Conservation (phyloP, 2,113 vertebrate genomes). For the Archocentrus centrarchus region DNA sequence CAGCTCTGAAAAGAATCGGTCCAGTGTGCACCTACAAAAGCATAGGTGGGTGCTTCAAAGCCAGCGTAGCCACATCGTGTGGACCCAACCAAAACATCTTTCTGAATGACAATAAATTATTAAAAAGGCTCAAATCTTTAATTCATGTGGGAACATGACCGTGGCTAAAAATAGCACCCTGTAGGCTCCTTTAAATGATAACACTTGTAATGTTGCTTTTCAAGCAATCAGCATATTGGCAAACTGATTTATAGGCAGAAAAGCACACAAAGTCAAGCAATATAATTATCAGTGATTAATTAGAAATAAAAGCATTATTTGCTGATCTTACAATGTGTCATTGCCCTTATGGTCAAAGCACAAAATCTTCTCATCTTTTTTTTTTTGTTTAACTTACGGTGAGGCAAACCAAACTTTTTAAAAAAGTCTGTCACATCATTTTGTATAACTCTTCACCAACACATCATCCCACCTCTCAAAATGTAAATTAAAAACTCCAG, state of each 20-base stretch:
- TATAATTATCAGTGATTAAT: constrained; percentile 21
- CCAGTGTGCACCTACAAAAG: constrained; percentile 4
- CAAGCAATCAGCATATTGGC: constrained; percentile 34
- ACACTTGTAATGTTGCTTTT: constrained; percentile 23
- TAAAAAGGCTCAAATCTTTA: constrained; percentile 73
- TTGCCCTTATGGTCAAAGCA: background rate
- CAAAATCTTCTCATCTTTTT: background rate
- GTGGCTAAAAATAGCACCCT: constrained; percentile 58
- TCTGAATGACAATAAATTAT: constrained; percentile 76
- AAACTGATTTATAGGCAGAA: constrained; percentile 8
- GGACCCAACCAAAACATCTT: constrained; percentile 65
- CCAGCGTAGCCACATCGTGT: constrained; percentile 33
- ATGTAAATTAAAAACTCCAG: background rate
- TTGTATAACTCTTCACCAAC: background rate
- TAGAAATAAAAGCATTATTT: constrained; percentile 12
- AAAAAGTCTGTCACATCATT: background rate
- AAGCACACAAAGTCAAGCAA: background rate
- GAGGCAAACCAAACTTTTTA: background rate
- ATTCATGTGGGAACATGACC: constrained; percentile 72
- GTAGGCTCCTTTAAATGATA: constrained; percentile 19
- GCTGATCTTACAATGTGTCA: background rate
- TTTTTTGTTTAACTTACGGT: background rate
- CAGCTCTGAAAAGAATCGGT: constrained; percentile 60
- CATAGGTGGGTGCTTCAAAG: constrained; percentile 70
- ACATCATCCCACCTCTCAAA: constrained; percentile 5